Evolutionary conservation across 2,113 vertebrate genomes (phyloP), one percentile per base, ranked within the genome.

Genomic region (Diglossa brunneiventris): DNA sequence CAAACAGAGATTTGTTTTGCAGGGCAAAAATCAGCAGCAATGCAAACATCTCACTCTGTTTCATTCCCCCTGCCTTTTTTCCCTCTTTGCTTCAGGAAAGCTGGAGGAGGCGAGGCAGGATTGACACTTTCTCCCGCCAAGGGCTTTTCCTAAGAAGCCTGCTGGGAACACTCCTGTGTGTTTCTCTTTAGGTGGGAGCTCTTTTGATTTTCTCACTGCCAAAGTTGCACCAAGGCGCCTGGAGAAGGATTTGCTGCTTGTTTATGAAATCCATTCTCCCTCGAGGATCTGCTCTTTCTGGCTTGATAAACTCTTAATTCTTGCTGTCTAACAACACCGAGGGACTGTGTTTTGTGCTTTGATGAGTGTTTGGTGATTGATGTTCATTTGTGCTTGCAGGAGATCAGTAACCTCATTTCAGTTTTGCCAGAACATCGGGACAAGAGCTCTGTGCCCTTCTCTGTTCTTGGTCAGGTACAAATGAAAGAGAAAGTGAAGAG

Each of bases 291-390:
- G 86, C 89, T 97, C 93, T 94, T 96, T 90, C 90, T n/a, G 19
- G 91, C 92, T 94, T 91, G 93, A 97, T 96, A 94, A 96, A 97
- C 94, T 92, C 94, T 42, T 92, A 93, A 95, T 94, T 94, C 94
- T 53, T 50, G 75, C 78, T 83, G 91, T 91, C 69, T 47, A 85
- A 52, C 84, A 82, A 77, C 31, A 59, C 52, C 2, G 13, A 90
- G 73, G 72, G 64, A 67, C 80, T 53, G 83, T 47, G 72, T 87
- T 95, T 87, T 90, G 23, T 86, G 56, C 80, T 74, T 94, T 64
- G 78, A 26, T 81, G 90, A 92, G 82, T 44, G 31, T 28, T 89
- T 76, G 66, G 76, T 92, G 92, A 90, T 39, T 94, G 89, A 93
- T 90, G 56, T 85, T 97, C 76, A 33, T 35, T 90, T 87, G 84